These are phyloP conservation scores for Sclerodermus sp. DNA, from an alignment of 2,888 invertebrate species.

Conservation along the genomic window DNA sequence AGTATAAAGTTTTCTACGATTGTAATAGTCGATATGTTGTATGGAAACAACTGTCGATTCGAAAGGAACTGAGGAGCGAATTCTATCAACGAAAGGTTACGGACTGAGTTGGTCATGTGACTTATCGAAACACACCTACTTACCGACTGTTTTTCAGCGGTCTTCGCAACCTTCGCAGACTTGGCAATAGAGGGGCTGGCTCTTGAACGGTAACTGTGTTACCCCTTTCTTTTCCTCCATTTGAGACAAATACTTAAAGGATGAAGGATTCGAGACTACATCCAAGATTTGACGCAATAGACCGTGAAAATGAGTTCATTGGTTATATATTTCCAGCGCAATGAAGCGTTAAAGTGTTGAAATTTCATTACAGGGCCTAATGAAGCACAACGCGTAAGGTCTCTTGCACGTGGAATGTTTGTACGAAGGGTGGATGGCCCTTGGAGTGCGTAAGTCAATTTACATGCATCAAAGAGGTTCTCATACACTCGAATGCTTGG, in stretches of 20 bases:
- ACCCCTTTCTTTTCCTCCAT: slow-evolving; percentile 30
- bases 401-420: slow-evolving; percentile 38
- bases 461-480: slow-evolving; percentile 38
- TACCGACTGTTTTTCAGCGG: too few species aligned
- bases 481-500: background rate
- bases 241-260: slow-evolving; percentile 26
- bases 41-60: too few species aligned
- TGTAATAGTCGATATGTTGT: too few species aligned
- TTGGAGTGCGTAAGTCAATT: slow-evolving; percentile 37
- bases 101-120: too few species aligned
- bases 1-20: too few species aligned
- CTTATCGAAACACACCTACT: too few species aligned
- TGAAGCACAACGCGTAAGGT: slow-evolving; percentile 46
- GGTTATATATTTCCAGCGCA: slow-evolving; percentile 44
- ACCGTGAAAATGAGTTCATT: slow-evolving; percentile 53
- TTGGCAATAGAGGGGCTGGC: background rate
- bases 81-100: too few species aligned
- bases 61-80: too few species aligned
- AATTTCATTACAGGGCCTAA: slow-evolving; percentile 44
- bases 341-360: slow-evolving; percentile 49
- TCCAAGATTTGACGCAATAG: slow-evolving; percentile 38
- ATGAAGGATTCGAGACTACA: slow-evolving; percentile 31
- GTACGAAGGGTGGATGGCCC: slow-evolving; percentile 39
- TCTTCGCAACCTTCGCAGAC: too few species aligned
- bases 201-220: slow-evolving; percentile 2